A percentile compares a stretch with the other conserved stretches of the same genome.
phyloP scores from a whole-genome alignment of 2,797 vertebrate genomes.

The Synanceia verrucosa region DNA sequence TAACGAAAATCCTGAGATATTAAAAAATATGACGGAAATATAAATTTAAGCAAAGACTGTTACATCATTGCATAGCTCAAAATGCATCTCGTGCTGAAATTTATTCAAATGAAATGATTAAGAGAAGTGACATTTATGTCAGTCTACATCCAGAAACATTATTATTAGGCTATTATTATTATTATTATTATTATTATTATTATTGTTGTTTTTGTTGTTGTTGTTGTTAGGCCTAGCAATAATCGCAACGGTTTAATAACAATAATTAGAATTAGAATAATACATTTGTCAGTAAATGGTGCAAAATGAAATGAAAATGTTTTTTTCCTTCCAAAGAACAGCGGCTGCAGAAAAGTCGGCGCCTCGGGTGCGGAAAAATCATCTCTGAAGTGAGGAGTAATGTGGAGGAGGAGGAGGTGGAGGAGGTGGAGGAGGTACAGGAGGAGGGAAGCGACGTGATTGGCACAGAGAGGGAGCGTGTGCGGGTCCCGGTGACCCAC shows the following conservation, averaged over 20 bases:
- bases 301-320: no score
- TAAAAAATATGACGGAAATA: neutral
- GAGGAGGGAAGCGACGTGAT: constrained; percentile 75
- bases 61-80: neutral
- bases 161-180: neutral
- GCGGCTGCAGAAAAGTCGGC: neutral
- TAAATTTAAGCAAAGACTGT: neutral
- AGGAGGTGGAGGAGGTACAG: neutral
- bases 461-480: constrained; percentile 85
- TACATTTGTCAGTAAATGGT: no score
- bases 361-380: constrained; percentile 4
- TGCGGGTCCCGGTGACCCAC: constrained; percentile 78
- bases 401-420: neutral
- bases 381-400: constrained; percentile 4
- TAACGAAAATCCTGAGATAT: neutral
- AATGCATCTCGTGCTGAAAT: neutral
- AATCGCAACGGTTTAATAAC: no score
- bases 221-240: no score
- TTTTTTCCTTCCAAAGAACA: neutral
- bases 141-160: neutral
- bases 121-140: neutral
- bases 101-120: neutral
- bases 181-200: no score
- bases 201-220: no score
- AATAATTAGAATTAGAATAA: neutral